Conservation (phyloP, 2,888 invertebrate species). For the Machimus rusticus region DNA sequence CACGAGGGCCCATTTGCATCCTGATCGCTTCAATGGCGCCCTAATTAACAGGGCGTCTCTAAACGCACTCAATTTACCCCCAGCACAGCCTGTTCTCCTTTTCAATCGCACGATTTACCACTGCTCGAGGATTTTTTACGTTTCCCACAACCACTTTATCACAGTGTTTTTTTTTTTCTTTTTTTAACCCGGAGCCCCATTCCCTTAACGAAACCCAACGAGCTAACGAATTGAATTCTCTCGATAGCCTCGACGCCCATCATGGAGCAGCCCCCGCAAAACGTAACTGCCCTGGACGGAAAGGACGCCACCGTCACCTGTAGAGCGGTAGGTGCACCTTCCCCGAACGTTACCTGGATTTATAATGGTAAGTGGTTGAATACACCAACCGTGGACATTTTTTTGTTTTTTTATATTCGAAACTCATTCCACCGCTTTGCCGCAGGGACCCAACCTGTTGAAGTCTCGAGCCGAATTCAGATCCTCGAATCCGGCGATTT, state of each 20-base stretch:
- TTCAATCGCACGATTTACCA: conserved; percentile 7
- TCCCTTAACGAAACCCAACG: not conserved
- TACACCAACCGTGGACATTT: not conserved
- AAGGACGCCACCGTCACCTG: conserved; percentile 90
- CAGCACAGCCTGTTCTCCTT: not conserved
- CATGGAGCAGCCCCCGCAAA: conserved; percentile 83
- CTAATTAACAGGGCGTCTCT: conserved; percentile 23
- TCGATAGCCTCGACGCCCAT: conserved; percentile 82
- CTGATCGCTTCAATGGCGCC: not conserved
- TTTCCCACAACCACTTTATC: not conserved
- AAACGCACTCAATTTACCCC: conserved; percentile 11
- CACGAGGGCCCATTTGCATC: not conserved
- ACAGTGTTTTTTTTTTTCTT: not conserved
- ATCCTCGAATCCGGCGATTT: conserved; percentile 87
- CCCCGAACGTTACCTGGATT: conserved; percentile 90
- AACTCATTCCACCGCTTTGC: not conserved
- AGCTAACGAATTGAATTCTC: conserved; percentile 18
- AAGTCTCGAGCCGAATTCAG: conserved; percentile 80
- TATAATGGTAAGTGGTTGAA: conserved; percentile 77
- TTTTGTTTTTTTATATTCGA: not conserved
- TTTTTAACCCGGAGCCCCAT: not conserved
- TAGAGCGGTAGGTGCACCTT: conserved; percentile 88
- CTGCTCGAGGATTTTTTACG: conserved; percentile 12
- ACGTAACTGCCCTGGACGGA: conserved; percentile 89
- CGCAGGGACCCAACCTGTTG: conserved; percentile 69